A percentile compares a stretch with the other conserved stretches of the same genome.
Evolutionary conservation across 1,140 invertebrate genomes (phyloP).

Genomic region (Formica selysi): DNA sequence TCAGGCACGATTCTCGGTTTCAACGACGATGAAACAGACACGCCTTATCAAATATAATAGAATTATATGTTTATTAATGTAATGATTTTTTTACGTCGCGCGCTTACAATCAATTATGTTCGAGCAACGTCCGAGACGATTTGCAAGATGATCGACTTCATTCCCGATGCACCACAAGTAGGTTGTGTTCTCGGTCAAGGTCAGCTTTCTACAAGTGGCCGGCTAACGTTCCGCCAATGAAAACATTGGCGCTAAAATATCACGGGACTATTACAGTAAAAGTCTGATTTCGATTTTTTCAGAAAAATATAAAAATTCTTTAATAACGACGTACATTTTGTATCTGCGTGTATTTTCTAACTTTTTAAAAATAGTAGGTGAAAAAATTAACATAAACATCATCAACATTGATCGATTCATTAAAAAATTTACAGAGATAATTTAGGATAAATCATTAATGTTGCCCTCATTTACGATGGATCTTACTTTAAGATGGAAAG

Average conservation of each 20-base stretch:
- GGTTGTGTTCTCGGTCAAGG: slow-evolving; percentile 78
- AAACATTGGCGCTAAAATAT: background rate
- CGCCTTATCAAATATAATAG: background rate
- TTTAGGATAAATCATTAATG: background rate
- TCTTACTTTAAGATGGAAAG: background rate
- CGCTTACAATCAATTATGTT: background rate
- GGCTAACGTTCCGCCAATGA: slow-evolving; percentile 20
- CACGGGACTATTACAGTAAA: background rate
- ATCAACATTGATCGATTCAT: background rate
- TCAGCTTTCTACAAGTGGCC: slow-evolving; percentile 74
- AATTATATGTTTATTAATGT: background rate
- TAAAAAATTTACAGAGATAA: background rate
- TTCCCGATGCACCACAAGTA: slow-evolving; percentile 70
- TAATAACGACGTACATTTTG: background rate
- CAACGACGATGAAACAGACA: background rate
- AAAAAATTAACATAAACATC: slow-evolving; percentile 12
- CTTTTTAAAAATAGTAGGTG: background rate
- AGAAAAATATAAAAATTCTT: background rate
- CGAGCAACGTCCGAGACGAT: background rate
- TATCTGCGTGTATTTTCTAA: background rate
- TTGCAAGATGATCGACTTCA: slow-evolving; percentile 61
- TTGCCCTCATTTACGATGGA: too few relatives aligned
- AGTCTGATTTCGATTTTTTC: background rate
- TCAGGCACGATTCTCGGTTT: background rate
- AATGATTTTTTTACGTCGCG: background rate